These are phyloP conservation scores for Lacanobia wlatinum DNA, from an alignment of 2,888 invertebrate species.

Conservation along the genomic window DNA sequence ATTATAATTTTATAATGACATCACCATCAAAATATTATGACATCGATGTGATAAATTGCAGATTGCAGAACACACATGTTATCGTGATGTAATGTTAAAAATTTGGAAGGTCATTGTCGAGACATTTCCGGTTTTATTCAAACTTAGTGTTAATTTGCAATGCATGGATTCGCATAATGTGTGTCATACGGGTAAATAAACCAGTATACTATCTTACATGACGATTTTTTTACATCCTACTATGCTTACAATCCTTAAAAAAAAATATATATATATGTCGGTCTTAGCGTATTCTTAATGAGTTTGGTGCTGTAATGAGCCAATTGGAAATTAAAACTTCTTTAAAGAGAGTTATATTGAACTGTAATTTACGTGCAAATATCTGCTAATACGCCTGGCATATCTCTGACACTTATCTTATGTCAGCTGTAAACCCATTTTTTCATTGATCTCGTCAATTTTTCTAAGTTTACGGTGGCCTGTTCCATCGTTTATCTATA, in stretches of 20 bases:
- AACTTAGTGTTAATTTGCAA: conserved; percentile 25
- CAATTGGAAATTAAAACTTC: too few relatives aligned
- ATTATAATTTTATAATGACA: conserved; percentile 19
- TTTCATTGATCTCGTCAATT: too few relatives aligned
- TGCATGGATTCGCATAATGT: conserved; percentile 17
- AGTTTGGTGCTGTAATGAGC: too few relatives aligned
- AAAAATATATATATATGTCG: too few relatives aligned
- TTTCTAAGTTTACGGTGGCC: too few relatives aligned
- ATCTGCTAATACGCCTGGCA: too few relatives aligned
- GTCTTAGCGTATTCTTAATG: too few relatives aligned
- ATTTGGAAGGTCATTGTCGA: conserved; percentile 48
- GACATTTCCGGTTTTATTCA: conserved; percentile 27
- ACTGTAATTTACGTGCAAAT: too few relatives aligned
- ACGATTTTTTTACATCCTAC: background rate
- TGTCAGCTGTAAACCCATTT: too few relatives aligned
- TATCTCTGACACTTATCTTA: too few relatives aligned
- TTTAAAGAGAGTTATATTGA: too few relatives aligned
- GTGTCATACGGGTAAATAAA: background rate
- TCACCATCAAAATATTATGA: conserved; percentile 28
- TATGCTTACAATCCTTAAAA: background rate
- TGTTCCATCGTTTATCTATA: background rate
- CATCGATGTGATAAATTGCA: conserved; percentile 41
- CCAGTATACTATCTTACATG: background rate
- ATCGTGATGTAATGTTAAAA: conserved; percentile 54
- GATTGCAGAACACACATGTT: conserved; percentile 34